These are phyloP conservation scores for Limnodromus scolopaceus DNA, from an alignment of 2,797 vertebrate species.

Conservation along the genomic window DNA sequence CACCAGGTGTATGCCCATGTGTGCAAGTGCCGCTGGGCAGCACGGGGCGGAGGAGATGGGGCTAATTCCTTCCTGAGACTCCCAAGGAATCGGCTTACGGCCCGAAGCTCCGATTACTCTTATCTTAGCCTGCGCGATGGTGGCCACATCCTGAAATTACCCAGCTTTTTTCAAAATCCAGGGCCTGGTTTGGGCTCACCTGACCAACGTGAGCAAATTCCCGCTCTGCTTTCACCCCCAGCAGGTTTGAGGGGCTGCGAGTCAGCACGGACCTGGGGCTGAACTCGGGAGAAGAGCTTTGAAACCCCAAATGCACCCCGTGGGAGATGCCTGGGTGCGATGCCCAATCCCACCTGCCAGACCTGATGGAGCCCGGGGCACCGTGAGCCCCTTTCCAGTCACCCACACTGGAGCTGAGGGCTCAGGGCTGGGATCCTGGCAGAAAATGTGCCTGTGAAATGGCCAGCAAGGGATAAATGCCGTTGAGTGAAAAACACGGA, in stretches of 20 bases:
- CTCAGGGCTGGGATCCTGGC: background rate
- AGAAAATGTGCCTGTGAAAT: background rate
- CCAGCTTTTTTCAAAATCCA: background rate
- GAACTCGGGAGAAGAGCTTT: background rate
- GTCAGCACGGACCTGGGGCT: background rate
- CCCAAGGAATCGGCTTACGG: conserved; percentile 41
- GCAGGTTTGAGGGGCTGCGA: rapidly evolving
- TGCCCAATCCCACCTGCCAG: background rate
- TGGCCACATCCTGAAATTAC: conserved; percentile 44
- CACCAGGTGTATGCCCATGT: background rate
- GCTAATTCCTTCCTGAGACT: conserved; percentile 61
- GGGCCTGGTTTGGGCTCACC: background rate
- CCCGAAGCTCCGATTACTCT: conserved; percentile 41
- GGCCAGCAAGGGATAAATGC: background rate
- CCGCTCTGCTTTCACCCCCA: background rate
- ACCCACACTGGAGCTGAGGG: rapidly evolving
- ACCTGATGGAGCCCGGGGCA: rapidly evolving
- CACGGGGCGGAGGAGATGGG: background rate
- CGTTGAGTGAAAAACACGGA: background rate
- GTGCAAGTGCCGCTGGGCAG: background rate
- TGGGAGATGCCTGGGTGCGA: background rate
- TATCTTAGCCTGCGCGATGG: background rate
- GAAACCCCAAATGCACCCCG: background rate
- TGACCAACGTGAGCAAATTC: rapidly evolving
- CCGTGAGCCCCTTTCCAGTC: background rate